Percentiles rank a stretch among this genome's conserved stretches.
Conservation (phyloP, 2,888 invertebrate species). For the Caprella mutica region DNA sequence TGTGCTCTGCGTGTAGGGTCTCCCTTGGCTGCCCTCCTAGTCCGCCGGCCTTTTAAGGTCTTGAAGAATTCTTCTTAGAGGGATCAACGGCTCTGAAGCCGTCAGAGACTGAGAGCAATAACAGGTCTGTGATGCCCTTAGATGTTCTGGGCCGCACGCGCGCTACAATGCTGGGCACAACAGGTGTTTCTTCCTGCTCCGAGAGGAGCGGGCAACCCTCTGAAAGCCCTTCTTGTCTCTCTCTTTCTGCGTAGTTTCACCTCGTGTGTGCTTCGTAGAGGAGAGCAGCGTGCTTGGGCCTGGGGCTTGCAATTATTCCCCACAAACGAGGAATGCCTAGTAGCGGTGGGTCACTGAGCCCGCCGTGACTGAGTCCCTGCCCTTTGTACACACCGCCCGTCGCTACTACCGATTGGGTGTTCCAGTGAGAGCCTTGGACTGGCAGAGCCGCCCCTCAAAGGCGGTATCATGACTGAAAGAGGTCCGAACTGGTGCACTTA, state of each 20-base stretch:
- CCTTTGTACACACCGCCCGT: constrained; percentile 17
- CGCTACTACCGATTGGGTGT: constrained; percentile 55
- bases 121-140: constrained; percentile 42
- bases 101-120: constrained; percentile 7
- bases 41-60: too few species aligned
- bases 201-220: constrained; percentile 6
- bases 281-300: constrained; percentile 55
- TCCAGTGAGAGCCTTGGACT: constrained; percentile 35
- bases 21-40: too few species aligned
- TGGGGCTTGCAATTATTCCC: constrained; percentile 51
- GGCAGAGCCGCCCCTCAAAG: not conserved
- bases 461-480: constrained; percentile 2
- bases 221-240: constrained; percentile 37
- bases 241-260: not conserved
- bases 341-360: constrained; percentile 56
- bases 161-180: constrained; percentile 4
- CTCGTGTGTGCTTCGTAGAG: too few species aligned
- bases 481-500: constrained; percentile 38
- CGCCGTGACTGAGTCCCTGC: constrained; percentile 39
- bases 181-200: constrained; percentile 34
- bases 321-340: constrained; percentile 55
- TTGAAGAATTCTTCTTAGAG: constrained; percentile 56
- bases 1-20: too few species aligned
- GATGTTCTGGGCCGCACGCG: constrained; percentile 2
- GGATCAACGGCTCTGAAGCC: constrained; percentile 45